These are phyloP conservation scores for Gymnothorax reevesii DNA, from an alignment of 2,797 vertebrate genomes.

Conservation along the genomic window DNA sequence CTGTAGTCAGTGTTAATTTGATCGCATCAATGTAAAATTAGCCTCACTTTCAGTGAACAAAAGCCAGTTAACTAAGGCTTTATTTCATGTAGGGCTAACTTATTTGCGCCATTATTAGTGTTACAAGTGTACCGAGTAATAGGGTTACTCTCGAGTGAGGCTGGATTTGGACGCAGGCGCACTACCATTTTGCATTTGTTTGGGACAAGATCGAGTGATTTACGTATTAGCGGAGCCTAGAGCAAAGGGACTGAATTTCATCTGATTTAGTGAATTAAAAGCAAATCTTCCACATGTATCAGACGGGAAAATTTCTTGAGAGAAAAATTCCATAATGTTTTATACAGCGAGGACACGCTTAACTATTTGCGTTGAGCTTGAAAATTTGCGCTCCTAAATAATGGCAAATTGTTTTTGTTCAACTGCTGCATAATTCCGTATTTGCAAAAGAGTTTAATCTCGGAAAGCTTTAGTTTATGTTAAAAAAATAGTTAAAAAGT, in stretches of 20 bases:
- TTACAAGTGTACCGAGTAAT: background rate
- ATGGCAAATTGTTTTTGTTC: background rate
- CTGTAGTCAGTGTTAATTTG: constrained; percentile 16
- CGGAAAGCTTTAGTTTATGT: too few relatives aligned
- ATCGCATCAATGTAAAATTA: background rate
- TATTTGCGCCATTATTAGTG: background rate
- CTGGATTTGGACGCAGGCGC: constrained; percentile 13
- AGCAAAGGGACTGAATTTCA: background rate
- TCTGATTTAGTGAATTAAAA: background rate
- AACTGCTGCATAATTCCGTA: too few relatives aligned
- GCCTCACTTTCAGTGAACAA: background rate
- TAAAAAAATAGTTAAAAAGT: background rate
- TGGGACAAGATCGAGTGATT: background rate
- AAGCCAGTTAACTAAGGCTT: background rate
- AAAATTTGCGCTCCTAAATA: background rate
- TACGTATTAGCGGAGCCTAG: background rate
- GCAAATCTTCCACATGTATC: background rate
- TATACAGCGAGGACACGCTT: background rate
- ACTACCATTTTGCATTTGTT: constrained; percentile 7
- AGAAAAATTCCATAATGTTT: background rate
- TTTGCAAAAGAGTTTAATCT: too few relatives aligned
- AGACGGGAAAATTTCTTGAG: background rate
- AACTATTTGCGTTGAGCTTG: background rate
- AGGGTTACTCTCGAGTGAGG: background rate
- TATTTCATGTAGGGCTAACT: background rate